Base-by-base conservation (phyloP, 2,888 invertebrate species). In the Mayetiola destructor region DNA sequence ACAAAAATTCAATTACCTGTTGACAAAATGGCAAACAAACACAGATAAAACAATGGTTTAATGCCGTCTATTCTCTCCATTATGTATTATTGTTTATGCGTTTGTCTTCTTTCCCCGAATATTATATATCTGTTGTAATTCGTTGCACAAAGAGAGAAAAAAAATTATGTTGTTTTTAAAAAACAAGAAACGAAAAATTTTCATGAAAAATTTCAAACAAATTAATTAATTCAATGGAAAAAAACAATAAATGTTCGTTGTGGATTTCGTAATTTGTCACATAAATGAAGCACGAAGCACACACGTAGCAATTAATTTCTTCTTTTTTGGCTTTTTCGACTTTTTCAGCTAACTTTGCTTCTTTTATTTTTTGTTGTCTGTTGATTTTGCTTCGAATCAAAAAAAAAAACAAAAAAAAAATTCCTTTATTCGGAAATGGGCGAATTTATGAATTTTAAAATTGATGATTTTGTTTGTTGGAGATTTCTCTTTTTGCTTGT, bases 1-100 rank as follows among this genome's bases (percentile, higher is more conserved):
- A n/a, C n/a, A n/a, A n/a, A n/a, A n/a, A 12, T 42, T 48, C 14
- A 48, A 48, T 48, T 48, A 48, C 48, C 48, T 48, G 48, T 48
- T 48, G 48, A 48, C 48, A 48, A 48, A 48, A 48, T 48, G 48
- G 48, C 48, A 48, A 48, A 48, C 48, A 48, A 48, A 48, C 48
- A 27, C 27, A 48, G 48, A 27, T 48, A 48, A 23, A 48, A 23
- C 48, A 48, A 48, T n/a, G 23, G 27, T 48, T 48, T 48, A 23
- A 48, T 27, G 23, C 27, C 48, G 27, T 23, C 27, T 48, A 48
- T 48, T 27, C 48, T 48, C 27, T 48, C 48, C 48, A 48, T 48
- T 48, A n/a, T n/a, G n/a, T n/a, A 27, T 42, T 42, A 37, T 14
- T 37, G 37, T 42, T 42, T 42, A 23, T 23, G 21, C 23, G 5